phyloP scores from a whole-genome alignment of 2,888 invertebrate genomes.

The Brachyopa scutellaris region DNA sequence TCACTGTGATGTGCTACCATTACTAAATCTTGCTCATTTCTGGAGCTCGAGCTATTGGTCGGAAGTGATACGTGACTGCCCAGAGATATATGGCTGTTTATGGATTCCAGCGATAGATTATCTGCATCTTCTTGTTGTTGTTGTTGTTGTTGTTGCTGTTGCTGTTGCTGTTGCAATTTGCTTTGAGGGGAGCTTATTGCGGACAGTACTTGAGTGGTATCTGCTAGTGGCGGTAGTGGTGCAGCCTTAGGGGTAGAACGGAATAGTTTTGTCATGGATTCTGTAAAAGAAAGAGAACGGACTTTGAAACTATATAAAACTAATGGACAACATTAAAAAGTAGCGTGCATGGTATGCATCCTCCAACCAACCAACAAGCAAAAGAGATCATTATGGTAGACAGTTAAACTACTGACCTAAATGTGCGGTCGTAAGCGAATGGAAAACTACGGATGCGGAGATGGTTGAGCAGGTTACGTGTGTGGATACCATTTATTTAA shows the following conservation, averaged over 20 bases:
- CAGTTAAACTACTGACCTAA: conserved; percentile 30
- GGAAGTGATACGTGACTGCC: conserved; percentile 73
- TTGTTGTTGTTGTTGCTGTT: conserved; percentile 18
- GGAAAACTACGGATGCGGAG: conserved; percentile 17
- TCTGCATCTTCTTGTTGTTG: conserved; percentile 73
- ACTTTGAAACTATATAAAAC: conserved; percentile 65
- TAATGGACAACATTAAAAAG: conserved; percentile 67
- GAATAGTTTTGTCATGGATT: conserved; percentile 81
- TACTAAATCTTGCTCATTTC: conserved; percentile 74
- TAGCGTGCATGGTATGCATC: conserved; percentile 56
- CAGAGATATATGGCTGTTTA: conserved; percentile 78
- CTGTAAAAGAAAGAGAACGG: conserved; percentile 74
- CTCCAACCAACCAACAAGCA: no score
- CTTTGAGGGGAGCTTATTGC: conserved; percentile 69
- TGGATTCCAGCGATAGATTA: conserved; percentile 80
- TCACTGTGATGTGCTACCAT: conserved; percentile 57
- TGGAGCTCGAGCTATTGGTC: conserved; percentile 71
- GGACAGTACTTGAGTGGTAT: conserved; percentile 74
- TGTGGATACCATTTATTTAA: conserved; percentile 26
- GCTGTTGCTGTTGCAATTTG: conserved; percentile 45
- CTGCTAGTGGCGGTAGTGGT: conserved; percentile 72
- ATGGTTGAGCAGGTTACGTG: conserved; percentile 30
- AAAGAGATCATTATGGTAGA: conserved; percentile 34
- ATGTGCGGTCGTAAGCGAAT: background rate
- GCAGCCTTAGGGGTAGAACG: conserved; percentile 78